These are phyloP conservation scores for Metridium senile DNA, from an alignment of 92 coral and sea anemone genomes.

Conservation along the genomic window DNA sequence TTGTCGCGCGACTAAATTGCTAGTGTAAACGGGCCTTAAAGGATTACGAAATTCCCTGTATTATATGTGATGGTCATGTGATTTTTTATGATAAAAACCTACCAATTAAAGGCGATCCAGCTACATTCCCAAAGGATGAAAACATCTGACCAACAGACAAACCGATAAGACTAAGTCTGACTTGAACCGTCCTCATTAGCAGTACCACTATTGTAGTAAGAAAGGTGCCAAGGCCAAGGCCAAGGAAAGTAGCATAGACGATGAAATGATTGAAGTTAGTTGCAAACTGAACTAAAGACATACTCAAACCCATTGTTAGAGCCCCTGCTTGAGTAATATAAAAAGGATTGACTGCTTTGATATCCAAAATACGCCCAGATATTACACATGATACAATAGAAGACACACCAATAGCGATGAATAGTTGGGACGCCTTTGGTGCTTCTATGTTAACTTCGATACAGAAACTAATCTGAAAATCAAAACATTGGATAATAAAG, in stretches of 20 bases:
- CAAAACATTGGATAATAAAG: neutral
- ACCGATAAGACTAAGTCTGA: neutral
- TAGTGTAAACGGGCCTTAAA: no score
- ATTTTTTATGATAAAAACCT: no score
- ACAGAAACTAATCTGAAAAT: slow-evolving; percentile 13
- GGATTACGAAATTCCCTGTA: no score
- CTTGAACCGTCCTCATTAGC: neutral
- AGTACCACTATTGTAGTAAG: slow-evolving; percentile 15
- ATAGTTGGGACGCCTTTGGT: slow-evolving; percentile 15
- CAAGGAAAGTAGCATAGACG: slow-evolving; percentile 1
- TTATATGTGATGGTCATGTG: no score
- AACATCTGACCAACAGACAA: slow-evolving; percentile 6
- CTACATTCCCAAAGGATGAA: neutral
- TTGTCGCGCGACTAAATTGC: no score
- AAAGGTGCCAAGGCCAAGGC: slow-evolving; percentile 10
- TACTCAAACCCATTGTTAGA: slow-evolving; percentile 20
- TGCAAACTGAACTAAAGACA: slow-evolving; percentile 4
- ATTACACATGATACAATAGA: neutral
- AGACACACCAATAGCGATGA: slow-evolving; percentile 21
- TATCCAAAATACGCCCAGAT: slow-evolving; percentile 22
- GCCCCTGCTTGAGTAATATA: slow-evolving; percentile 22
- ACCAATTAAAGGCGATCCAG: slow-evolving; percentile 23
- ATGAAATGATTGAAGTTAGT: slow-evolving; percentile 4
- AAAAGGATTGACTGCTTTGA: slow-evolving; percentile 28
- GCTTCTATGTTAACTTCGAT: slow-evolving; percentile 22